A percentile compares a stretch with the other conserved stretches of the same genome.
Evolutionary conservation across 1,140 invertebrate species (phyloP).

Genomic region (Drosophila ercepeae): DNA sequence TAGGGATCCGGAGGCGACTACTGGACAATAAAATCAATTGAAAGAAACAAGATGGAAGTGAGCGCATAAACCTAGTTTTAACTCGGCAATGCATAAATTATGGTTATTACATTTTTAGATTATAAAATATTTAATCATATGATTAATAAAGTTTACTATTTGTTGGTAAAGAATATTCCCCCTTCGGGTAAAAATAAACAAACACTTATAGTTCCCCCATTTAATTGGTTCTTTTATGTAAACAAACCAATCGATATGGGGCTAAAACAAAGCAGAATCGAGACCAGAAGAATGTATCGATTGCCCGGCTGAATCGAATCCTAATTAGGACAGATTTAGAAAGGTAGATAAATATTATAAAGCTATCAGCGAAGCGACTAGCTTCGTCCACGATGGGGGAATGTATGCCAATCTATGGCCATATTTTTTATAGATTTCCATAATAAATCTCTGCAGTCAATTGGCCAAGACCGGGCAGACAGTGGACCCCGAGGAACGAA

Average conservation of each 20-base stretch:
- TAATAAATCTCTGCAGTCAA: constrained; percentile 75
- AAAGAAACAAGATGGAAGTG: background rate
- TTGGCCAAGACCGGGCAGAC: constrained; percentile 53
- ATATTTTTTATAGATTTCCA: constrained; percentile 80
- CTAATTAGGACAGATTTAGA: constrained; percentile 59
- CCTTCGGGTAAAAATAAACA: too few species aligned
- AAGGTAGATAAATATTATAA: constrained; percentile 56
- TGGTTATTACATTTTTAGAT: too few species aligned
- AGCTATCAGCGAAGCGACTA: constrained; percentile 10
- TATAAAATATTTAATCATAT: too few species aligned
- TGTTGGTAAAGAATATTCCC: too few species aligned
- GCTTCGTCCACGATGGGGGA: constrained; percentile 14
- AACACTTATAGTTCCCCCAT: background rate
- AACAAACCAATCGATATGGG: constrained; percentile 1
- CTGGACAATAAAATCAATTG: constrained; percentile 44
- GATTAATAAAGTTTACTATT: background rate
- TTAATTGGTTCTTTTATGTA: background rate
- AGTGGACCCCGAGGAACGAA: background rate
- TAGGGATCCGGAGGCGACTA: constrained; percentile 22
- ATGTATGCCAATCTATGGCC: constrained; percentile 63
- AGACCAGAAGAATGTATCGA: constrained; percentile 22
- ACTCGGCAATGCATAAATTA: constrained; percentile 12
- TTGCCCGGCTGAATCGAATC: constrained; percentile 23
- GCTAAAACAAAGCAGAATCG: constrained; percentile 19
- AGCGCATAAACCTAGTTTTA: constrained; percentile 2